These are phyloP conservation scores for Alauda arvensis DNA, from an alignment of 2,797 vertebrate species.

Conservation along the genomic window DNA sequence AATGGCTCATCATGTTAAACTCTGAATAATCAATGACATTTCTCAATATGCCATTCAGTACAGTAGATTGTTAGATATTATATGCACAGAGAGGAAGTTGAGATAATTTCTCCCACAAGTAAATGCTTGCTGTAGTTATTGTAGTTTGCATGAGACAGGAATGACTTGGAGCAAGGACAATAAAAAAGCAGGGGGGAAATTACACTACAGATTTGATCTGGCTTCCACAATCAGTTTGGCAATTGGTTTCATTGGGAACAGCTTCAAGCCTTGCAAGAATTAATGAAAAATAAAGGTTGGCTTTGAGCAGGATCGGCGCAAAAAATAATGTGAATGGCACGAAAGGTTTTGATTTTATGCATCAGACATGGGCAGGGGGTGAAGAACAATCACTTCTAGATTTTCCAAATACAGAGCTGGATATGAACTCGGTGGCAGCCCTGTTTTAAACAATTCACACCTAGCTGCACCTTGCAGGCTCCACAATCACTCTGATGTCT, in stretches of 20 bases:
- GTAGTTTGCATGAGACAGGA: slow-evolving; percentile 44
- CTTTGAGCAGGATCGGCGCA: slow-evolving; percentile 34
- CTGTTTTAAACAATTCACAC: slow-evolving; percentile 63
- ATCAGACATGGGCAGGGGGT: slow-evolving; percentile 19
- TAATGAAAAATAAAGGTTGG: slow-evolving; percentile 59
- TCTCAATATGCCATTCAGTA: slow-evolving; percentile 27
- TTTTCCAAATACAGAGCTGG: slow-evolving; percentile 49
- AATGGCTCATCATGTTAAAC: slow-evolving; percentile 20
- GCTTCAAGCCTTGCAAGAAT: slow-evolving; percentile 53
- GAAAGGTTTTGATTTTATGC: slow-evolving; percentile 61
- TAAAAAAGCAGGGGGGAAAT: slow-evolving; percentile 58
- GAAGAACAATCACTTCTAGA: slow-evolving; percentile 58
- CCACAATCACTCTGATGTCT: slow-evolving; percentile 46
- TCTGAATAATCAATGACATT: slow-evolving; percentile 45
- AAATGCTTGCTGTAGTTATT: slow-evolving; percentile 24
- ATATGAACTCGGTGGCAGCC: slow-evolving; percentile 45
- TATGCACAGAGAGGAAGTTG: slow-evolving; percentile 26
- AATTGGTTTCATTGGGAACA: slow-evolving; percentile 56
- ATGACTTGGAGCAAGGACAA: slow-evolving; percentile 59
- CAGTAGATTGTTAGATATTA: not conserved
- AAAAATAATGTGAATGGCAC: slow-evolving; percentile 25
- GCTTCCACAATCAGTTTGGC: slow-evolving; percentile 51
- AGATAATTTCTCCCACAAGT: slow-evolving; percentile 54
- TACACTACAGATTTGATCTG: slow-evolving; percentile 55
- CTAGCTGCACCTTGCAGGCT: slow-evolving; percentile 57